phyloP scores from a whole-genome alignment of 2,113 vertebrate genomes.

The Vireo altiloquus region DNA sequence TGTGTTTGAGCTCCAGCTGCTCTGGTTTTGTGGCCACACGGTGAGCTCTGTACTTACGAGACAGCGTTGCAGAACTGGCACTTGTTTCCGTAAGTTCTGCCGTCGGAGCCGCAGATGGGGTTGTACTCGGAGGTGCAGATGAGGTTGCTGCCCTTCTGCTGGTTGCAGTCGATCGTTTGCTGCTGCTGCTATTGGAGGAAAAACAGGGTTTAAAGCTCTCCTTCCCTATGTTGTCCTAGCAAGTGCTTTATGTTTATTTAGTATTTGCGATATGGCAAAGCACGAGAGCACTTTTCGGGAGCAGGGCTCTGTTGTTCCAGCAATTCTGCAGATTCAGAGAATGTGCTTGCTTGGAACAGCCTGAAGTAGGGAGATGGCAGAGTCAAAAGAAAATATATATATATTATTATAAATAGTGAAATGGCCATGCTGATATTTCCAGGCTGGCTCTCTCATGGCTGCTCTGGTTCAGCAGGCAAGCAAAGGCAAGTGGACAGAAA shows the following conservation, averaged over 20 bases:
- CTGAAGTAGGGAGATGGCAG: not conserved
- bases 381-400: not conserved
- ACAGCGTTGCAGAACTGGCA: constrained; percentile 15
- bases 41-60: not conserved
- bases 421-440: not conserved
- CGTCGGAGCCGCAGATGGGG: constrained; percentile 60
- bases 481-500: not conserved
- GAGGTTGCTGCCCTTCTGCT: rapidly evolving
- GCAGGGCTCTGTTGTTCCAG: not conserved
- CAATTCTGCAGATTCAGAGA: not conserved
- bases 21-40: rapidly evolving
- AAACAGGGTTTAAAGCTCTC: not conserved
- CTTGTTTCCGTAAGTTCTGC: constrained; percentile 52
- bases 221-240: not conserved
- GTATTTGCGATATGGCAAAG: not conserved
- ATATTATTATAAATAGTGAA: not conserved
- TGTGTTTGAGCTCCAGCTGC: not conserved
- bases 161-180: not conserved
- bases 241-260: not conserved
- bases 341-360: not conserved
- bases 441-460: not conserved
- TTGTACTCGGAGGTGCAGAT: not conserved
- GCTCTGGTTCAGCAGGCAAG: not conserved
- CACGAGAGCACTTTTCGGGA: not conserved
- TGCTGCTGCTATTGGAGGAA: not conserved